Conservation (phyloP, 1,140 invertebrate genomes). For the Neotoxoptera formosana region DNA sequence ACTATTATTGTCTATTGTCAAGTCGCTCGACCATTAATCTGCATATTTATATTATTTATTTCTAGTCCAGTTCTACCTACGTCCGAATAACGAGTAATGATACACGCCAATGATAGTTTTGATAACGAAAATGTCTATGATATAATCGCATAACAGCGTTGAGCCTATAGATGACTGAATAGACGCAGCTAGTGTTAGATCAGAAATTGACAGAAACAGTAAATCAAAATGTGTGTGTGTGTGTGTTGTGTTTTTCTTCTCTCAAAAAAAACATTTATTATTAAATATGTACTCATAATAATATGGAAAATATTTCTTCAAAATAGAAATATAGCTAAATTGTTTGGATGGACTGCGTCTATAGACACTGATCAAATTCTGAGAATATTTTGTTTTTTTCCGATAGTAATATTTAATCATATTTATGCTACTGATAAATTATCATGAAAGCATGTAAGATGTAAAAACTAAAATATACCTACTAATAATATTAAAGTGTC, state of each 20-base stretch:
- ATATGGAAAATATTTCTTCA: not conserved
- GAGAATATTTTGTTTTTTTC: not conserved
- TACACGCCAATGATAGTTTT: not conserved
- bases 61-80: not conserved
- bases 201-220: not conserved
- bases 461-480: not conserved
- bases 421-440: not conserved
- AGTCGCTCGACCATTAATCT: not conserved
- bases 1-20: constrained; percentile 3
- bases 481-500: not conserved
- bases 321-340: not conserved
- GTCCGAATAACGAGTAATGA: not conserved
- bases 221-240: not conserved
- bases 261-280: not conserved
- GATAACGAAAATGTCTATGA: not conserved
- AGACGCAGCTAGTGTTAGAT: not conserved
- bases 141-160: not conserved
- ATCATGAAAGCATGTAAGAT: not conserved
- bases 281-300: not conserved
- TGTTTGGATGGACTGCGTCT: not conserved
- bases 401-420: not conserved
- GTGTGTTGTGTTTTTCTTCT: not conserved
- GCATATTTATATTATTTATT: not conserved
- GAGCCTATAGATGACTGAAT: not conserved
- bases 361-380: not conserved